These are phyloP conservation scores for Beris chalybata DNA, from an alignment of 2,888 invertebrate genomes.

Conservation along the genomic window DNA sequence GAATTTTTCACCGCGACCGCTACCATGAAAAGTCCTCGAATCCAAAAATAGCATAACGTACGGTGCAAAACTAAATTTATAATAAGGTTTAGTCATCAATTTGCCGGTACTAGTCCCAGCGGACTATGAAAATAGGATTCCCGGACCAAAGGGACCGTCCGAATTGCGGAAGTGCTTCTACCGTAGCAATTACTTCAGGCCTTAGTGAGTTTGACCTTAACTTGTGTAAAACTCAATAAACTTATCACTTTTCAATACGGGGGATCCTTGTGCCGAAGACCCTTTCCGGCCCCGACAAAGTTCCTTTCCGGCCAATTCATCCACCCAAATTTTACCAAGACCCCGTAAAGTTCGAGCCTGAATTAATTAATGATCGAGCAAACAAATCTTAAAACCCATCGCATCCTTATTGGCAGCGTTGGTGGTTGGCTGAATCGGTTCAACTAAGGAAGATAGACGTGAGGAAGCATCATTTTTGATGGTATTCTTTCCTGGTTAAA, in stretches of 20 bases:
- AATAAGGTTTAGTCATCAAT: slow-evolving; percentile 5
- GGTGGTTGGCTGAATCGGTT: no score
- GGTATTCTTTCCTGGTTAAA: no score
- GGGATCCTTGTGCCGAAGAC: not conserved
- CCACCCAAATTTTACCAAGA: no score
- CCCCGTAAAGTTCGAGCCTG: not conserved
- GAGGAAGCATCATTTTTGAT: no score
- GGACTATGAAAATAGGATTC: slow-evolving; percentile 1
- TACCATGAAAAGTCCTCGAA: no score
- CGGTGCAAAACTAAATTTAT: not conserved
- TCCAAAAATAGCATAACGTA: not conserved
- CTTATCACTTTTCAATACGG: slow-evolving; percentile 14
- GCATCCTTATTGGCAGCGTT: not conserved
- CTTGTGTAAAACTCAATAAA: slow-evolving; percentile 6
- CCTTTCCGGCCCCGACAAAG: no score
- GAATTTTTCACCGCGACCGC: no score
- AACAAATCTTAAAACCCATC: slow-evolving; percentile 1
- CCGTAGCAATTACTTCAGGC: not conserved
- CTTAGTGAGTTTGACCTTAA: not conserved
- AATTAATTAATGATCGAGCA: slow-evolving; percentile 10
- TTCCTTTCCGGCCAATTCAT: no score
- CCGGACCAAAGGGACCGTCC: not conserved
- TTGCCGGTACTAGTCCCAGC: not conserved
- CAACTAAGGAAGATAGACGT: no score
- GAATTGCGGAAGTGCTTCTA: not conserved